These are phyloP conservation scores for Hypercompe scribonia DNA, from an alignment of 2,888 invertebrate genomes.

Conservation along the genomic window DNA sequence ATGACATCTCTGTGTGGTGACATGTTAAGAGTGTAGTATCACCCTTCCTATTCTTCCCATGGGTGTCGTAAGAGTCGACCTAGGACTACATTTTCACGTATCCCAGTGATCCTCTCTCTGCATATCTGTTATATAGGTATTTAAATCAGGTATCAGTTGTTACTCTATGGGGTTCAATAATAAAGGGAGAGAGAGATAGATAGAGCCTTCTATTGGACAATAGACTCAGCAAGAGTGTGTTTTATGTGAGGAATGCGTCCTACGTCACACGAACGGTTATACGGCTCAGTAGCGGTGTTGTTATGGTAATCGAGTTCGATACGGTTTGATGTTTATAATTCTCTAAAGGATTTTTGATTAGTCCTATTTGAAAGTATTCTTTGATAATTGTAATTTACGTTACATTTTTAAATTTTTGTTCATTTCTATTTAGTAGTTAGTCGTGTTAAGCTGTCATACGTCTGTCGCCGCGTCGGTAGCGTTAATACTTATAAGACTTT, in stretches of 20 bases:
- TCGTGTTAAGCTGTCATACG: no score
- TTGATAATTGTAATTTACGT: not conserved
- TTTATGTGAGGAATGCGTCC: conserved; percentile 48
- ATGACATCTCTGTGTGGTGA: no score
- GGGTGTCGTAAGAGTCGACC: no score
- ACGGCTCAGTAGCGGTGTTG: conserved; percentile 27
- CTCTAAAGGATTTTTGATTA: no score
- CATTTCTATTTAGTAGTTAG: no score
- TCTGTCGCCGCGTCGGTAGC: no score
- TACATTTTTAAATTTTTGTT: no score
- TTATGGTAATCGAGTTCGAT: conserved; percentile 24
- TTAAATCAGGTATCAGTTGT: not conserved
- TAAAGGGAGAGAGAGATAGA: no score
- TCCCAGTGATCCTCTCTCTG: not conserved
- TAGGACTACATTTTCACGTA: no score
- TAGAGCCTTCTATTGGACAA: conserved; percentile 44
- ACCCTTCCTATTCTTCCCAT: no score
- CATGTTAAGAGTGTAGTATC: no score
- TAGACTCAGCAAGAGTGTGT: conserved; percentile 47
- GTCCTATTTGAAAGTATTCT: not conserved
- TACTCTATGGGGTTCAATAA: conserved; percentile 20
- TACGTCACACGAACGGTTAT: conserved; percentile 36
- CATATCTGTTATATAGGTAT: not conserved
- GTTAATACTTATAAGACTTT: no score
- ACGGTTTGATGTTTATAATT: not conserved